Evolutionary conservation across 2,888 invertebrate genomes (phyloP).

Genomic region (Amblyjoppa fuscipennis): DNA sequence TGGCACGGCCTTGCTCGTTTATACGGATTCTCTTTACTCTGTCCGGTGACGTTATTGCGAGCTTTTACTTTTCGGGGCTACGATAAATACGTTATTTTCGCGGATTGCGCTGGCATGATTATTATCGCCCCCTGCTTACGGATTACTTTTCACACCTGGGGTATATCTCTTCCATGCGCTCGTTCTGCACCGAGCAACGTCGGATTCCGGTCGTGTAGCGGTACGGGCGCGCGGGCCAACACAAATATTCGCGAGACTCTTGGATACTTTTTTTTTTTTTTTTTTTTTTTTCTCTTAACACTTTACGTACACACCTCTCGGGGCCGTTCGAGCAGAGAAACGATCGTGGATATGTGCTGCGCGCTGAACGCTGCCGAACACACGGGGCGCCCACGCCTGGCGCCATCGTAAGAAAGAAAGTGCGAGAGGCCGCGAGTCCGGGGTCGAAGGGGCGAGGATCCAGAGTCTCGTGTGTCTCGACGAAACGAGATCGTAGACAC

Average conservation of each 20-base stretch:
- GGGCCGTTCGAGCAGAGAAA: constrained; percentile 41
- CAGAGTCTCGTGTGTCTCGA: constrained; percentile 54
- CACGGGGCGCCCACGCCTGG: constrained; percentile 80
- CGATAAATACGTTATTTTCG: constrained; percentile 69
- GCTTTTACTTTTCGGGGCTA: constrained; percentile 68
- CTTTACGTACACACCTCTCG: constrained; percentile 62
- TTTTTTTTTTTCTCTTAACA: constrained; percentile 38
- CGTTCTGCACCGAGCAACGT: constrained; percentile 13
- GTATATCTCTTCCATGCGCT: constrained; percentile 9
- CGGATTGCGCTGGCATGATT: constrained; percentile 64
- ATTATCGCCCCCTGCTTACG: constrained; percentile 63
- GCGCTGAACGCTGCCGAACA: constrained; percentile 56
- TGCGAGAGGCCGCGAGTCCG: constrained; percentile 65
- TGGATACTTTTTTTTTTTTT: constrained; percentile 21
- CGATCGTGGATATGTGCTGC: constrained; percentile 43
- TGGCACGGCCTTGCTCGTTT: background rate
- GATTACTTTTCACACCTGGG: constrained; percentile 63
- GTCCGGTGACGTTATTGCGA: constrained; percentile 39
- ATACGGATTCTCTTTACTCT: constrained; percentile 11
- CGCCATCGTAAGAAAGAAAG: constrained; percentile 73
- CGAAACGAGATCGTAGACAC: constrained; percentile 63
- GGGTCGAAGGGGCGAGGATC: constrained; percentile 72
- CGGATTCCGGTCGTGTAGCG: constrained; percentile 78
- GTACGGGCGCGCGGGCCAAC: constrained; percentile 72
- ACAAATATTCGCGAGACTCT: constrained; percentile 73